Base-by-base conservation (phyloP, 2,888 invertebrate species). In the Rhingia rostrata region DNA sequence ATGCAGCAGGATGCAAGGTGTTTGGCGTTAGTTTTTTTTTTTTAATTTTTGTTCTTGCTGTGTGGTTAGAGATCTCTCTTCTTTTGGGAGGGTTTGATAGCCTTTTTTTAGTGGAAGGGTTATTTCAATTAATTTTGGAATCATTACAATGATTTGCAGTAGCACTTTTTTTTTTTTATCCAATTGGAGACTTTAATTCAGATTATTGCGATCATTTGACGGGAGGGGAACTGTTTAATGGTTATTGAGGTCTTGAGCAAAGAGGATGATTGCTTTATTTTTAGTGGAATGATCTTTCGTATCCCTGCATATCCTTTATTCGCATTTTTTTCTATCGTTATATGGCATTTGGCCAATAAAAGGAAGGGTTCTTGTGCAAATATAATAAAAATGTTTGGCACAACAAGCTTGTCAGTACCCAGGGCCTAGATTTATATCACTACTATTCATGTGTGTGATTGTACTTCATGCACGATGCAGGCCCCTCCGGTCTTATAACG, bases 1-100 rank as follows among this genome's bases (percentile, higher is more conserved):
- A 47, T 70, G 84, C 79, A 84, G 84, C 84, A 84, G 84, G 84
- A 84, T 84, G 84, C 84, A 84, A 84, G 84, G 84, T 84, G 84
- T 79, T 84, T 84, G 70, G 79, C 84, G 70, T 84, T 84, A 70
- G 79, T 47, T 53, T 81, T 32, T 4, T 39, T 30, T 41, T 33
- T 30, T 66, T 2, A 22, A 22, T 49, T 41, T 35, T 33, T 56
- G 2, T 56, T 37, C 6, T 56, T 22, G 22, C 6, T 47, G 56
- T n/a, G 53, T 54, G 45, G 39, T 66, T 66, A 49, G 47, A 47
- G 54, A 37, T 80, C 69, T 47, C 14, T 47, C 60, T 61, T 67
- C 53, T 47, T 60, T 37, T 53, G 41, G 41, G 39, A 51, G 51
- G 22, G 10, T 51, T 47, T 45, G 35, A 60, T 43, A 47, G 14